Base-by-base conservation (phyloP, 1,140 invertebrate genomes). In the Heliconius hermathena region DNA sequence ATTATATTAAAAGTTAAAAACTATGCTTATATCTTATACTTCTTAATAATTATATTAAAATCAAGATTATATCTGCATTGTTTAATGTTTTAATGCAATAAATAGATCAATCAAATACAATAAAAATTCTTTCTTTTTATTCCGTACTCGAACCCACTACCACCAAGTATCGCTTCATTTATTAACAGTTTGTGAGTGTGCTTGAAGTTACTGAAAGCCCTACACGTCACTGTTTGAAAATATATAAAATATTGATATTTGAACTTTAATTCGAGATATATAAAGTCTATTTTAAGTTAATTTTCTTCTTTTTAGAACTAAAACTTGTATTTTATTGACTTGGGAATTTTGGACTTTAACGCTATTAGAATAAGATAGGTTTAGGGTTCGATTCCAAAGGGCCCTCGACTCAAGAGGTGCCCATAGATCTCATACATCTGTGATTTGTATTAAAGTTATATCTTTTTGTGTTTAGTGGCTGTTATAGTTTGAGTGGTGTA, bases 131-230 rank as follows among this genome's bases (percentile, higher is more conserved):
- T 66, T 13, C 60, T 22, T 29, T 66, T 66, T 22, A 66, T 66
- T 66, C 22, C 4, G 22, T 0, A 66, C 60, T 66, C 60, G 13
- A 66, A 66, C 26, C 11, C 22, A 66, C 60, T 66, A 66, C 60
- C 13, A 66, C 60, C 9, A 22, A 76, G 74, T 76, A 76, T 76
- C 74, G 36, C 74, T 76, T 76, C 57, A 66, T 76, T 76, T 76
- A 76, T 76, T 76, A 76, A 66, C 74, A 75, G 57, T 76, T 66
- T 70, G 18, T 41, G 41, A 76, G 74, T 66, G 54, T 66, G 26
- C 74, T 76, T 66, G 36, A 76, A 76, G 29, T 36, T 60, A 57
- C 18, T 66, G 60, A 66, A 22, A 66, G 54, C 38, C 38, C 54
- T 76, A 76, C 57, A 76, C 54, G 54, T 76, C 74, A 76, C 8